These are phyloP conservation scores for Sinocyclocheilus anophthalmus DNA, from an alignment of 2,113 vertebrate species.

Conservation along the genomic window DNA sequence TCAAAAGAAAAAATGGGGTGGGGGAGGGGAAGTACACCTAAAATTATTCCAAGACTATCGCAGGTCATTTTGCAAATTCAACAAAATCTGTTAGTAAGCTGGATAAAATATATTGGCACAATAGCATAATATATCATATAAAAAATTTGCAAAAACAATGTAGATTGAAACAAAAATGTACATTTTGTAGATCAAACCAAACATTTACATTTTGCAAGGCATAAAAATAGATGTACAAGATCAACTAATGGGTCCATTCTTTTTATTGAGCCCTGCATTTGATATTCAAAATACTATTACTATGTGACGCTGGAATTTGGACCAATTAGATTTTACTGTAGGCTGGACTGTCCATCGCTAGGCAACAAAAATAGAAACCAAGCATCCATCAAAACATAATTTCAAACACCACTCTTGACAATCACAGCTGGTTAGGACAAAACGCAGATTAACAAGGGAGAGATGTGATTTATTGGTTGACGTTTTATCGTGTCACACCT, in stretches of 20 bases:
- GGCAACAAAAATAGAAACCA: not conserved
- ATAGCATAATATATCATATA: no score
- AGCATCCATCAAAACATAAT: not conserved
- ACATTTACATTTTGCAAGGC: no score
- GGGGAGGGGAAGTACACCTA: no score
- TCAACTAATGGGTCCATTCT: no score
- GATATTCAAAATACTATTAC: not conserved
- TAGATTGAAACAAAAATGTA: no score
- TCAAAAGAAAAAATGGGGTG: no score
- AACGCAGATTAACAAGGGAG: not conserved
- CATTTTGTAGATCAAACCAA: not conserved
- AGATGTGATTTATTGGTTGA: not conserved
- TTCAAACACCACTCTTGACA: not conserved
- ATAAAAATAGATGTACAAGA: no score
- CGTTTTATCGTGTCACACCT: conserved; percentile 1
- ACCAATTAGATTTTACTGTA: not conserved
- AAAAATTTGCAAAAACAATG: not conserved
- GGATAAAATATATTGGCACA: no score
- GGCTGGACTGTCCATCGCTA: not conserved
- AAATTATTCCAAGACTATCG: not conserved
- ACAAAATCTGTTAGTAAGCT: no score
- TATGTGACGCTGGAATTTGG: not conserved
- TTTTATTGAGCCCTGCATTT: not conserved
- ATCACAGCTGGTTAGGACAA: not conserved
- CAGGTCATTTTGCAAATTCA: no score